phyloP scores from a whole-genome alignment of 2,888 invertebrate species.

The Troglohyphantes excavatus region DNA sequence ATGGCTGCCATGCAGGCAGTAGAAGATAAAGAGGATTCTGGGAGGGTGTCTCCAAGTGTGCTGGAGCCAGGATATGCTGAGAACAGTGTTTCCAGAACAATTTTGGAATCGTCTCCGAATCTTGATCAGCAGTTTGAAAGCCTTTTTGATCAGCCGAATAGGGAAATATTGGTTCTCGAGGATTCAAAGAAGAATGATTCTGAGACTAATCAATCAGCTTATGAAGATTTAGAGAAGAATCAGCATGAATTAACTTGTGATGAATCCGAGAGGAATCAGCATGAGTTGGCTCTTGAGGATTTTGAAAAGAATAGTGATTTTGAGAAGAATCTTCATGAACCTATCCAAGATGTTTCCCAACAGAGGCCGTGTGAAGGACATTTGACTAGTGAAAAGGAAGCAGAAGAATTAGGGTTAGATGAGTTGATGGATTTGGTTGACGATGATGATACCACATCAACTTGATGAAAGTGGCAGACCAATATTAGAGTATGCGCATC shows the following conservation, averaged over 20 bases:
- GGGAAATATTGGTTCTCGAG: too few species aligned
- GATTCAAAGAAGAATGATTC: neutral
- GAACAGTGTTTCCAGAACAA: neutral
- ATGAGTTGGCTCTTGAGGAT: too few species aligned
- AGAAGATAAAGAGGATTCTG: neutral
- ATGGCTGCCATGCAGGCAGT: constrained; percentile 26
- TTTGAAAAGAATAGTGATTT: neutral
- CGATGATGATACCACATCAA: constrained; percentile 2
- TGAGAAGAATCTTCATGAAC: neutral
- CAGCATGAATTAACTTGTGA: neutral
- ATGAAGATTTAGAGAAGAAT: neutral
- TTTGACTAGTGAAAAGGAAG: neutral
- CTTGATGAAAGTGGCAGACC: too few species aligned
- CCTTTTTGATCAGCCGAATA: neutral
- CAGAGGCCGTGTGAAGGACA: neutral
- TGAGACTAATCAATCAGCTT: neutral
- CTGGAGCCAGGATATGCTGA: neutral
- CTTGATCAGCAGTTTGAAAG: neutral
- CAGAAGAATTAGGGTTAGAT: constrained; percentile 57
- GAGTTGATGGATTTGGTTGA: constrained; percentile 62
- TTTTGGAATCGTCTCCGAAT: neutral
- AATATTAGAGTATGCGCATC: too few species aligned
- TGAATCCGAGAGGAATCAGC: too few species aligned
- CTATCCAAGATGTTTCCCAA: neutral
- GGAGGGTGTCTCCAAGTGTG: neutral